Percentiles rank a stretch among this genome's conserved stretches.
Evolutionary conservation across 1,140 invertebrate species (phyloP).

Genomic region (Asobara japonica): DNA sequence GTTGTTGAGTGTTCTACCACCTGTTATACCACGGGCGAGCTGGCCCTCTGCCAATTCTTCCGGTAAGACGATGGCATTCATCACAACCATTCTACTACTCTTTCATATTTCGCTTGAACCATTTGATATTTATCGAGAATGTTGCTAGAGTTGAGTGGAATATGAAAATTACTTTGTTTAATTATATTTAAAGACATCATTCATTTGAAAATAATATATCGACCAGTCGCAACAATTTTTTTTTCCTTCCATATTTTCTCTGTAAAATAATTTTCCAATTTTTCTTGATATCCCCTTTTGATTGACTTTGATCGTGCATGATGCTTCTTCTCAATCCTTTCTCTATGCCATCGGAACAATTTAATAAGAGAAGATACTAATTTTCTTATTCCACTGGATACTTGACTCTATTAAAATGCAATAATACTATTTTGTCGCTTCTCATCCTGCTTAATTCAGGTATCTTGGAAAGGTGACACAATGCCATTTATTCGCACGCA

Average conservation of each 20-base stretch:
- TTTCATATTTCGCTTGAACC: too few species aligned
- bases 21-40: constrained; percentile 78
- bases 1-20: constrained; percentile 76
- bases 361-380: not conserved
- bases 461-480: constrained; percentile 61
- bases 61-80: constrained; percentile 47
- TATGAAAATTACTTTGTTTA: too few species aligned
- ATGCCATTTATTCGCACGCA: constrained; percentile 59
- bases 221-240: too few species aligned
- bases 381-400: not conserved
- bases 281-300: too few species aligned
- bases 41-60: constrained; percentile 76
- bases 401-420: constrained; percentile 36
- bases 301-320: not conserved
- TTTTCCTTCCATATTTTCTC: too few species aligned
- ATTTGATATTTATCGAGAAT: too few species aligned
- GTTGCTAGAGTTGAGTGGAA: too few species aligned
- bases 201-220: too few species aligned
- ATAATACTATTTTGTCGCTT: constrained; percentile 57
- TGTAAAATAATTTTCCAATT: too few species aligned
- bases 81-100: not conserved
- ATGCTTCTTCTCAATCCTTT: not conserved
- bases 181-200: too few species aligned
- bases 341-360: not conserved
- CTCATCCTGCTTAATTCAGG: constrained; percentile 57